These are phyloP conservation scores for Parazoanthus darwini DNA, from an alignment of 92 coral and sea anemone species.

Conservation along the genomic window DNA sequence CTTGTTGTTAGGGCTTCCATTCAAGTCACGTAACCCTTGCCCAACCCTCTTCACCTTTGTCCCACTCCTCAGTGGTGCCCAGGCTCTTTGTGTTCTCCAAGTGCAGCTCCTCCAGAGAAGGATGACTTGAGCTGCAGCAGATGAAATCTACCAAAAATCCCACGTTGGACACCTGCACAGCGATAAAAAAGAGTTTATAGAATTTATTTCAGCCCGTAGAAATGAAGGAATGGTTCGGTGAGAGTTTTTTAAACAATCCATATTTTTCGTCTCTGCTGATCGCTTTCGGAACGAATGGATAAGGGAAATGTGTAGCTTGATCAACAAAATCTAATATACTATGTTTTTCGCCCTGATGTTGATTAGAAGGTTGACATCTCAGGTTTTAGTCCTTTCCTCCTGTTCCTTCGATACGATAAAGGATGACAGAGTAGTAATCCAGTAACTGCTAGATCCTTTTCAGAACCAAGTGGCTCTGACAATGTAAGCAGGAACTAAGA, in stretches of 20 bases:
- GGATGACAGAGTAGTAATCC: too few species aligned
- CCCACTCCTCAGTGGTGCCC: constrained; percentile 25
- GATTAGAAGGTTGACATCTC: too few species aligned
- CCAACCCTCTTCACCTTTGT: constrained; percentile 5
- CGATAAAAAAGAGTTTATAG: background rate
- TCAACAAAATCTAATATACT: too few species aligned
- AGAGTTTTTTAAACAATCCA: background rate
- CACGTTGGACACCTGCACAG: constrained; percentile 11
- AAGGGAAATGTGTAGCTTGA: too few species aligned
- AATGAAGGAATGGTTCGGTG: background rate
- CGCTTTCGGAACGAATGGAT: too few species aligned
- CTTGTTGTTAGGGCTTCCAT: too few species aligned
- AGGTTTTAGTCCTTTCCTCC: too few species aligned
- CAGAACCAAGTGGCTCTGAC: too few species aligned
- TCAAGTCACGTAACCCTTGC: background rate
- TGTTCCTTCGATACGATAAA: too few species aligned
- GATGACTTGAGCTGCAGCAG: background rate
- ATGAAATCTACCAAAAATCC: constrained; percentile 18
- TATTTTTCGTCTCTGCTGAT: background rate
- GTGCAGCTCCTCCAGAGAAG: constrained; percentile 24
- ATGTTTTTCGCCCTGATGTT: too few species aligned
- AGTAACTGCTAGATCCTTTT: too few species aligned
- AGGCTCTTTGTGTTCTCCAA: constrained; percentile 34
- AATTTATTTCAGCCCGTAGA: background rate
- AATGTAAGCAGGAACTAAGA: too few species aligned